These are phyloP conservation scores for Cancer borealis DNA, from an alignment of 2,888 invertebrate species.

Conservation along the genomic window DNA sequence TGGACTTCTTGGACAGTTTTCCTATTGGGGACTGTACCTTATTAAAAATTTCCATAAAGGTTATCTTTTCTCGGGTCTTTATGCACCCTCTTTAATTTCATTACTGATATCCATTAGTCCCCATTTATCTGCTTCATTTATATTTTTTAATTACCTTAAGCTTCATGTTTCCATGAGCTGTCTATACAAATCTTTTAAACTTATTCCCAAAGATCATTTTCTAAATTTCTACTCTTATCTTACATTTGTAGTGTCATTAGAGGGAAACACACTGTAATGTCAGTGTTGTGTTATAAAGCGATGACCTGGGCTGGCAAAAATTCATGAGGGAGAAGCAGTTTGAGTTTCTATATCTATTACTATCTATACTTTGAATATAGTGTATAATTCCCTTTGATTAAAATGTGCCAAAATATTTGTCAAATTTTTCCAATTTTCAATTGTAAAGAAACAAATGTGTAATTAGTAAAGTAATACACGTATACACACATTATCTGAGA, in stretches of 20 bases:
- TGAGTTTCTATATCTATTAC: not conserved
- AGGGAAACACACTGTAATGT: not conserved
- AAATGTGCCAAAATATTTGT: constrained; percentile 21
- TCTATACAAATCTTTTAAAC: not conserved
- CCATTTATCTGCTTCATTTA: not conserved
- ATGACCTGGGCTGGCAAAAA: not conserved
- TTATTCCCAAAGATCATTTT: not conserved
- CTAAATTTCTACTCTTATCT: not conserved
- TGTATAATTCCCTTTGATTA: constrained; percentile 30
- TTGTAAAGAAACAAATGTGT: not conserved
- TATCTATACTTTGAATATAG: constrained; percentile 1
- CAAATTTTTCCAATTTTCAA: not conserved
- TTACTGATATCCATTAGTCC: not conserved
- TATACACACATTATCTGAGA: not conserved
- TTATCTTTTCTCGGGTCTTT: not conserved
- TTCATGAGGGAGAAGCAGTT: not conserved
- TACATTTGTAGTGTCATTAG: not conserved
- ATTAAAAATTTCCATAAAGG: not conserved
- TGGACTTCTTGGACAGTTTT: not conserved
- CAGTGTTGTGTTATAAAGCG: not conserved
- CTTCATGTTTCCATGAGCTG: not conserved
- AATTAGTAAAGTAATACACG: not conserved
- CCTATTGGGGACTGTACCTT: not conserved
- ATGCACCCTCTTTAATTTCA: not conserved
- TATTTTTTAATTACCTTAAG: not conserved